These are phyloP conservation scores for Dicerorhinus sumatrensis DNA, from an alignment of 2,113 vertebrate species.

Conservation along the genomic window DNA sequence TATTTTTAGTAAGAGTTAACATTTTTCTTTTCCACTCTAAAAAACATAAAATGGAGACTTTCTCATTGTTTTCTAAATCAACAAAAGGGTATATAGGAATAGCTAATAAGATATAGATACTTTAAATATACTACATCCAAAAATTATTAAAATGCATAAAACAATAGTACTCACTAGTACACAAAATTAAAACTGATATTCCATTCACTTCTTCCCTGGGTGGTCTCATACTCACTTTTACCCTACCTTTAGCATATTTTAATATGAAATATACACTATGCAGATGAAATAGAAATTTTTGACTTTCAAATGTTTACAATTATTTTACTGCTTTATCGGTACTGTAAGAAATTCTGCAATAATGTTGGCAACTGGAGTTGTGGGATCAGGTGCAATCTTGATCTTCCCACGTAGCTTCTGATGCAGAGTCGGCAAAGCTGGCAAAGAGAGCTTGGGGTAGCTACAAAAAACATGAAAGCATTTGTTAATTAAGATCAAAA, in stretches of 20 bases:
- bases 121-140: slow-evolving; percentile 59
- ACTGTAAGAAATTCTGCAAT: slow-evolving; percentile 94
- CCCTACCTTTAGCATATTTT: slow-evolving; percentile 68
- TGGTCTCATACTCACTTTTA: slow-evolving; percentile 45
- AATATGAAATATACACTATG: slow-evolving; percentile 56
- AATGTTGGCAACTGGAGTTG: slow-evolving; percentile 93
- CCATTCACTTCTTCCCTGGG: slow-evolving; percentile 36
- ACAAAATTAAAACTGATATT: slow-evolving; percentile 47
- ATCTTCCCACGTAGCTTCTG: slow-evolving; percentile 91
- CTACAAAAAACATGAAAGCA: slow-evolving; percentile 81
- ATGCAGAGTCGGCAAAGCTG: slow-evolving; percentile 95
- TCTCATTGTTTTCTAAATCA: neutral
- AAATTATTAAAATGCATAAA: slow-evolving; percentile 46
- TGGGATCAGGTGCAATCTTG: slow-evolving; percentile 92
- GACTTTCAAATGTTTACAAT: slow-evolving; percentile 46
- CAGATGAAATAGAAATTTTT: slow-evolving; percentile 59
- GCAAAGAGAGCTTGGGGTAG: slow-evolving; percentile 92
- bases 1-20: neutral
- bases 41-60: neutral
- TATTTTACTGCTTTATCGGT: slow-evolving; percentile 88
- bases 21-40: neutral
- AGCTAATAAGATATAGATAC: slow-evolving; percentile 44
- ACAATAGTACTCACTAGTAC: slow-evolving; percentile 64
- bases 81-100: neutral
- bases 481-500: neutral